phyloP scores from a whole-genome alignment of 2,888 invertebrate species.

The Polylopha cassiicola region DNA sequence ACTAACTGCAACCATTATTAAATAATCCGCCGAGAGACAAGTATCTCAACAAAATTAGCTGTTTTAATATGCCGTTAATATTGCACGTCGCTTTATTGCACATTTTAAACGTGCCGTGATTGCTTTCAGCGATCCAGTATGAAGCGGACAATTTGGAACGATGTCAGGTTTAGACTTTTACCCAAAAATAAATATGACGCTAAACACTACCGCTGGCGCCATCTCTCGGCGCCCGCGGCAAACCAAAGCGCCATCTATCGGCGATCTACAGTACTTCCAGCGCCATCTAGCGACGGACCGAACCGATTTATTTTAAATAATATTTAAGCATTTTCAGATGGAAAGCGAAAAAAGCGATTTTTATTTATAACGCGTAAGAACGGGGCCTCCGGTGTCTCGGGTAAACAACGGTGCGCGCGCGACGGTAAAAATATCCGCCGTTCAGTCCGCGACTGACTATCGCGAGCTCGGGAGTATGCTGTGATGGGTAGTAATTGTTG shows the following conservation, averaged over 20 bases:
- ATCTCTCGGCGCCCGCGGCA: slow-evolving; percentile 33
- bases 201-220: slow-evolving; percentile 38
- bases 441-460: slow-evolving; percentile 60
- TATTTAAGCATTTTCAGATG: too few relatives aligned
- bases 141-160: slow-evolving; percentile 36
- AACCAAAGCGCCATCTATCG: slow-evolving; percentile 23
- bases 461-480: slow-evolving; percentile 61
- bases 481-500: slow-evolving; percentile 80
- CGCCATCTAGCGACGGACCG: slow-evolving; percentile 32
- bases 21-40: too few relatives aligned
- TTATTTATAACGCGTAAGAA: too few relatives aligned
- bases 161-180: slow-evolving; percentile 47
- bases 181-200: slow-evolving; percentile 64
- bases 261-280: slow-evolving; percentile 24
- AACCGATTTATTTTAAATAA: slow-evolving; percentile 27
- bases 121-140: slow-evolving; percentile 18
- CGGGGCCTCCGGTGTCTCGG: too few relatives aligned
- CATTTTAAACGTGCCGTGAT: slow-evolving; percentile 10
- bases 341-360: too few relatives aligned
- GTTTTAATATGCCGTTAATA: too few relatives aligned
- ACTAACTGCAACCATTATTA: too few relatives aligned
- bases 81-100: too few relatives aligned
- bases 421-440: slow-evolving; percentile 55
- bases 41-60: too few relatives aligned
- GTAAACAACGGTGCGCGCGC: too few relatives aligned